Conservation (phyloP, 1,140 invertebrate genomes). For the Spodoptera litura region DNA sequence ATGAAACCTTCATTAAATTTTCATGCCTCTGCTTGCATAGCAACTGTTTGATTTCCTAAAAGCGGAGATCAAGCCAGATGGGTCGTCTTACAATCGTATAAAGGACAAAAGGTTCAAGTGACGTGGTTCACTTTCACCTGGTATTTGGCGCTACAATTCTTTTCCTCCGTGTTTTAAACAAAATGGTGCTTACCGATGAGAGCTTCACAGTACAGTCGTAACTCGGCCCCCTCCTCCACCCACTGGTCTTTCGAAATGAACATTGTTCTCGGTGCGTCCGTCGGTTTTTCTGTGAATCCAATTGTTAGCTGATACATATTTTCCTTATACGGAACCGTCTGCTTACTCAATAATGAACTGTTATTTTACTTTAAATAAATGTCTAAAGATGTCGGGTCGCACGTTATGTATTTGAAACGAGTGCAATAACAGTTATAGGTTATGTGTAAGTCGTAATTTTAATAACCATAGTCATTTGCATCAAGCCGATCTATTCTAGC, state of each 20-base stretch:
- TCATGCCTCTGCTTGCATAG: no score
- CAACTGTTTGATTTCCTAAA: no score
- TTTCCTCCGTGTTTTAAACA: background rate
- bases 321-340: constrained; percentile 33
- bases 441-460: constrained; percentile 39
- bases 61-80: no score
- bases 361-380: constrained; percentile 28
- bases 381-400: constrained; percentile 14
- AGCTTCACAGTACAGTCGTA: constrained; percentile 91
- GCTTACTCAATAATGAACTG: constrained; percentile 18
- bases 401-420: constrained; percentile 18
- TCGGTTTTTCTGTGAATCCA: constrained; percentile 85
- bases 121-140: background rate
- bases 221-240: constrained; percentile 86
- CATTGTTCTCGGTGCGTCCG: constrained; percentile 86
- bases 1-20: no score
- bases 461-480: constrained; percentile 35
- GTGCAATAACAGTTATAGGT: constrained; percentile 30
- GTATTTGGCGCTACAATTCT: constrained; percentile 9
- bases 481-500: constrained; percentile 15
- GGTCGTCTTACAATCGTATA: no score
- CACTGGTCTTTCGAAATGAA: constrained; percentile 86
- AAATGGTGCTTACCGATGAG: constrained; percentile 88
- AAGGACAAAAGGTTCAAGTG: background rate
- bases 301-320: constrained; percentile 49